phyloP scores from a whole-genome alignment of 2,113 vertebrate species.

The Trematomus loennbergii region DNA sequence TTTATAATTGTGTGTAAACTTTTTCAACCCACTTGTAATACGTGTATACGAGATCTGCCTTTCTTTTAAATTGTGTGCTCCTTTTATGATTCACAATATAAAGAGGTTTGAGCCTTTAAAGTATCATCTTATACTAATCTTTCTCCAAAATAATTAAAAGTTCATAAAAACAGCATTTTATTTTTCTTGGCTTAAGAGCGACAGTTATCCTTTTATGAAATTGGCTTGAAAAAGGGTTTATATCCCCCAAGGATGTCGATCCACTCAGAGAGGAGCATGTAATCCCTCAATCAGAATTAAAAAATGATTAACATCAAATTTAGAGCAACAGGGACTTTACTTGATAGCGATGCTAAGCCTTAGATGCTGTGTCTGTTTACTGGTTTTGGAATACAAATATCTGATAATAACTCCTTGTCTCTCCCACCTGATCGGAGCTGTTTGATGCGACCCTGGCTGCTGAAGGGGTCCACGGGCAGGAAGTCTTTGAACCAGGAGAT shows the following conservation, averaged over 20 bases:
- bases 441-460: constrained; percentile 94
- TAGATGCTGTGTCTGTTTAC: constrained; percentile 42
- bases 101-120: constrained; percentile 36
- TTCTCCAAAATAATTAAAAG: constrained; percentile 43
- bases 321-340: constrained; percentile 63
- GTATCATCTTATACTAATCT: constrained; percentile 42
- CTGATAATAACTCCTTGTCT: not conserved
- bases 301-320: constrained; percentile 69
- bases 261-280: constrained; percentile 66
- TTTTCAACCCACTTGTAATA: constrained; percentile 12
- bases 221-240: constrained; percentile 71
- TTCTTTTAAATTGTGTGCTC: not conserved
- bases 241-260: constrained; percentile 62
- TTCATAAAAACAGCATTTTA: constrained; percentile 46
- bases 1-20: constrained; percentile 21
- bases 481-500: constrained; percentile 99
- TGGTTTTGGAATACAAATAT: constrained; percentile 10
- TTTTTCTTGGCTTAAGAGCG: constrained; percentile 40
- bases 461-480: constrained; percentile 91
- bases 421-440: constrained; percentile 94
- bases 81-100: constrained; percentile 18
- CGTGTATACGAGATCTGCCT: not conserved
- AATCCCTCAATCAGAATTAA: constrained; percentile 75
- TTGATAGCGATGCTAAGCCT: constrained; percentile 38
- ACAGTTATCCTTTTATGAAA: constrained; percentile 67